These are phyloP conservation scores for Steatornis caripensis DNA, from an alignment of 2,113 vertebrate genomes.

Conservation along the genomic window DNA sequence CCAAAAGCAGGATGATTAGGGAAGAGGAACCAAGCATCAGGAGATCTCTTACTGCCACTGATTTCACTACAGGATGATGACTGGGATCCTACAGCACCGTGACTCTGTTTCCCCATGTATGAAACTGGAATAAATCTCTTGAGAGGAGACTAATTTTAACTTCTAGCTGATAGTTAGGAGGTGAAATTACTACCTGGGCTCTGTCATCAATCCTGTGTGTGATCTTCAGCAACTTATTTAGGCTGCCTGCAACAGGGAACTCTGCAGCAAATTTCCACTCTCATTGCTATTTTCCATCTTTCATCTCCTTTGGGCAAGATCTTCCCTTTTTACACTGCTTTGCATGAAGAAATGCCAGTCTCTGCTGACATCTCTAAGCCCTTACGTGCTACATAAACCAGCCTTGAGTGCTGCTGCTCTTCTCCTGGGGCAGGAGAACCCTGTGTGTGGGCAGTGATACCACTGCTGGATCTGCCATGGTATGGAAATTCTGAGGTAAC, in stretches of 20 bases:
- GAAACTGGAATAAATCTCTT: neutral
- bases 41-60: neutral
- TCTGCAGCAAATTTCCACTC: neutral
- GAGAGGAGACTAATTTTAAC: neutral
- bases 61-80: neutral
- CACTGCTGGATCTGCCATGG: rapidly evolving
- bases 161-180: neutral
- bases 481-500: neutral
- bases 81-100: neutral
- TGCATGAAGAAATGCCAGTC: neutral
- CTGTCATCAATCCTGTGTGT: rapidly evolving
- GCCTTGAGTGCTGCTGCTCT: neutral
- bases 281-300: neutral
- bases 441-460: rapidly evolving
- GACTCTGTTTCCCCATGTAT: neutral
- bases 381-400: neutral
- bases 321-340: neutral
- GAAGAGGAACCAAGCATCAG: neutral
- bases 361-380: neutral
- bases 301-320: neutral
- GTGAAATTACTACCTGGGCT: neutral
- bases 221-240: neutral
- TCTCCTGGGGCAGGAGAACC: neutral
- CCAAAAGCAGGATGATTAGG: neutral
- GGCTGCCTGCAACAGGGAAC: neutral